Evolutionary conservation across 2,113 vertebrate genomes (phyloP), one percentile per base, ranked within the genome.

Genomic region (Eudyptes chrysolophus): DNA sequence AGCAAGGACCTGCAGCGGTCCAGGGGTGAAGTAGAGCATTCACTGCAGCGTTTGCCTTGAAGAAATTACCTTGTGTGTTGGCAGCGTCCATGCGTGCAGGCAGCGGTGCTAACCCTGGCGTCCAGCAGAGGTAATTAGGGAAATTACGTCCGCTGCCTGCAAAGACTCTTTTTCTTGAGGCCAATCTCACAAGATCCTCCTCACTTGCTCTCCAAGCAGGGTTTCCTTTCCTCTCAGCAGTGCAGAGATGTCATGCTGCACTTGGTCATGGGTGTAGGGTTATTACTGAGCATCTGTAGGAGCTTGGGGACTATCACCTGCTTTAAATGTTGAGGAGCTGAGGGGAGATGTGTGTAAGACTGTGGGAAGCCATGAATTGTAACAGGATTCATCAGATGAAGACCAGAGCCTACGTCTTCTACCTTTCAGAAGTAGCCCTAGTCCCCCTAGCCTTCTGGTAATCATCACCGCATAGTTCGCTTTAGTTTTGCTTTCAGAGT

Each of bases 81-180:
- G 32, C 89, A 69, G 62, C 10, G 1, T 78, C 46, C 25, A 7
- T 1, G 2, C 1, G 4, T 44, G 36, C 49, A 58, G 51, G 40
- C 26, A 65, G 34, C 3, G 1, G 40, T 46, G 25, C 34, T 51
- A n/a, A 36, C 17, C 10, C 34, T 0, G 0, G 17, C 0, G 0
- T 77, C 61, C 46, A 25, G 36, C 16, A 11, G 22, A 69, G 13
- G 34, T 9, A 34, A 36, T 10, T 18, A 25, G 76, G 27, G 29
- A 51, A 40, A 52, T 36, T 13, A 61, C 1, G 8, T 27, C n/a
- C 0, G 0, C 38, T 51, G 16, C 65, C 51, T 1, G 2, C 62
- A 36, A 7, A 64, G 55, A 64, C 21, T 54, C 20, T 32, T 4
- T 5, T 48, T 44, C 40, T 60, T n/a, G 32, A 65, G 49, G 19